phyloP scores from a whole-genome alignment of 2,888 invertebrate genomes.

The Nomada fucata region DNA sequence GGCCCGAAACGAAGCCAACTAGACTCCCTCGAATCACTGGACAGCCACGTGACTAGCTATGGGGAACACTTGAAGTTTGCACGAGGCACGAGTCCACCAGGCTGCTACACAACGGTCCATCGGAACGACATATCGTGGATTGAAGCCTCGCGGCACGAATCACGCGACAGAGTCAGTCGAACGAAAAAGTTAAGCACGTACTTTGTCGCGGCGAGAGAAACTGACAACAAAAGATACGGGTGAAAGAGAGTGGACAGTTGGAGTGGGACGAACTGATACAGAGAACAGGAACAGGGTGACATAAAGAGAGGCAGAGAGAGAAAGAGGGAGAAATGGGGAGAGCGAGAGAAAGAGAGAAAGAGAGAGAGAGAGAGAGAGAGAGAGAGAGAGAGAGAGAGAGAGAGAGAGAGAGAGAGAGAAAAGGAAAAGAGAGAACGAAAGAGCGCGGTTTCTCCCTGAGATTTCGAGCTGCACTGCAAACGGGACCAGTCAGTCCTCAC shows the following conservation, averaged over 20 bases:
- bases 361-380: constrained; percentile 56
- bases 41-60: constrained; percentile 63
- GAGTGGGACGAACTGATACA: constrained; percentile 14
- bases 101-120: constrained; percentile 4
- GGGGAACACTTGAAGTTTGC: constrained; percentile 34
- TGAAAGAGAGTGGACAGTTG: constrained; percentile 16
- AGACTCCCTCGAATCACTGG: constrained; percentile 58
- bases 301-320: constrained; percentile 15
- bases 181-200: constrained; percentile 48
- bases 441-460: constrained; percentile 67
- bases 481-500: constrained; percentile 74
- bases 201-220: constrained; percentile 52
- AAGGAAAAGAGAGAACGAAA: constrained; percentile 62
- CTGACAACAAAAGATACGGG: constrained; percentile 46
- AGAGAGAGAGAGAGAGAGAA: constrained; percentile 58
- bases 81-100: constrained; percentile 23
- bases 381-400: constrained; percentile 35
- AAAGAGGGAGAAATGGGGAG: constrained; percentile 29
- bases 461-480: constrained; percentile 73
- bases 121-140: not conserved
- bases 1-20: constrained; percentile 21
- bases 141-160: constrained; percentile 14
- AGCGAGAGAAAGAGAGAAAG: constrained; percentile 38
- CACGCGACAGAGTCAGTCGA: constrained; percentile 1
- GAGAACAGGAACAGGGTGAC: constrained; percentile 7